Base-by-base conservation (phyloP, 2,797 vertebrate species). In the Malurus splendens region DNA sequence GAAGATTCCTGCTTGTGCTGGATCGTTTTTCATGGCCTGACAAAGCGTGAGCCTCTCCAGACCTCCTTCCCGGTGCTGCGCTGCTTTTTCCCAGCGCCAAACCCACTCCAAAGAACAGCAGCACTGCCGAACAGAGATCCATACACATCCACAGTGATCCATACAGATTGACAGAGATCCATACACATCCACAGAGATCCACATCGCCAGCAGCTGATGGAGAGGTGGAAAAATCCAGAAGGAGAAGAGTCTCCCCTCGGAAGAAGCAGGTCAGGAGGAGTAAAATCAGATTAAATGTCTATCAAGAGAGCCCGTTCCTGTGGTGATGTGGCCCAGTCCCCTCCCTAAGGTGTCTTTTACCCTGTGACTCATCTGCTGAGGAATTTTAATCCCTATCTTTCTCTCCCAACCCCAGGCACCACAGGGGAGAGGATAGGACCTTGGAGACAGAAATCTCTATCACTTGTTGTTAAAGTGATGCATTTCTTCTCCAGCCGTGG, bases 321-420 rank as follows among this genome's bases (percentile, higher is more conserved):
- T 2, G 12, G 25, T 12, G 75, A 68, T 68, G 71, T 60, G 82
- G 59, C 73, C 78, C 82, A 80, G 70, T 0, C 28, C 79, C 80
- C 65, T 48, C 61, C 52, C 57, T 64, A 87, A 87, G 82, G 85
- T 90, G 86, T 81, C 82, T 92, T 87, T 86, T 64, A 78, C 6
- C 8, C 70, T 2, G 10, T 86, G 82, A 93, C 60, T 90, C 83
- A 80, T 65, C 86, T 66, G 65, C 68, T 32, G 42, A 78, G 67
- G 86, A 85, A 86, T 87, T 87, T 77, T 36, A 72, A 74, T 85
- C 82, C 41, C 68, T 67, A 25, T 8, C 27, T 79, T 84, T 84
- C 8, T 10, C 60, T 88, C 59, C 59, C 67, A 59, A 57, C 7
- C 28, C 9, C 7, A 48, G 87, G 87, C 64, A 57, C 27, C 65